phyloP scores from a whole-genome alignment of 2,113 vertebrate genomes.

The Tachysurus fulvidraco region DNA sequence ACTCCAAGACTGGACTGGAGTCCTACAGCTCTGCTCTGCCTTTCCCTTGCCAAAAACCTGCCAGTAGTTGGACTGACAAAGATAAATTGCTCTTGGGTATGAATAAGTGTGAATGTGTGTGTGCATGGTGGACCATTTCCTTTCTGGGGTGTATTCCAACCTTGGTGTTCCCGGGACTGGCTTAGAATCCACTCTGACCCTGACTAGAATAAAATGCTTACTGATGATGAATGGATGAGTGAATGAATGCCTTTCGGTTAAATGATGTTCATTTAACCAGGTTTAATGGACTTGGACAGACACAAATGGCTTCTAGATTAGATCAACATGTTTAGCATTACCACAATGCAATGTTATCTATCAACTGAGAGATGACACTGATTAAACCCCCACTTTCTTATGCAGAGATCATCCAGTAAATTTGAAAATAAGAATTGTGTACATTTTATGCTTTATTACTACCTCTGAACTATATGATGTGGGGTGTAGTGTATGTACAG shows the following conservation, averaged over 20 bases:
- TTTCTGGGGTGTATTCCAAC: background rate
- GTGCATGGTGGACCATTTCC: background rate
- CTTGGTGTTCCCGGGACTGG: background rate
- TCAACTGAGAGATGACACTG: background rate
- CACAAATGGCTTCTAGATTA: constrained; percentile 5
- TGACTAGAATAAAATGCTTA: background rate
- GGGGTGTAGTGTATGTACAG: background rate
- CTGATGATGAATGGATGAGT: background rate
- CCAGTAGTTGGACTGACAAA: background rate
- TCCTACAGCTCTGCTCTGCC: too few relatives aligned
- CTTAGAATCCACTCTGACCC: background rate
- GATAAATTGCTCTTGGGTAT: background rate
- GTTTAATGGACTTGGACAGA: background rate
- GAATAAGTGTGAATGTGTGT: background rate
- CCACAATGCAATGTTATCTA: background rate
- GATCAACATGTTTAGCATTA: constrained; percentile 3
- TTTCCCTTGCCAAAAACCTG: background rate
- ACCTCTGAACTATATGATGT: background rate
- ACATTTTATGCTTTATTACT: too few relatives aligned
- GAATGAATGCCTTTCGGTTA: background rate
- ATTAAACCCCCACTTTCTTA: background rate
- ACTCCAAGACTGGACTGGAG: background rate
- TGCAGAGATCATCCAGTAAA: background rate
- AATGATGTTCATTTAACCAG: constrained; percentile 6
- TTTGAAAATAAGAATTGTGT: background rate